Evolutionary conservation across 2,113 vertebrate genomes (phyloP), one percentile per base, ranked within the genome.

Genomic region (Xiphophorus couchianus): DNA sequence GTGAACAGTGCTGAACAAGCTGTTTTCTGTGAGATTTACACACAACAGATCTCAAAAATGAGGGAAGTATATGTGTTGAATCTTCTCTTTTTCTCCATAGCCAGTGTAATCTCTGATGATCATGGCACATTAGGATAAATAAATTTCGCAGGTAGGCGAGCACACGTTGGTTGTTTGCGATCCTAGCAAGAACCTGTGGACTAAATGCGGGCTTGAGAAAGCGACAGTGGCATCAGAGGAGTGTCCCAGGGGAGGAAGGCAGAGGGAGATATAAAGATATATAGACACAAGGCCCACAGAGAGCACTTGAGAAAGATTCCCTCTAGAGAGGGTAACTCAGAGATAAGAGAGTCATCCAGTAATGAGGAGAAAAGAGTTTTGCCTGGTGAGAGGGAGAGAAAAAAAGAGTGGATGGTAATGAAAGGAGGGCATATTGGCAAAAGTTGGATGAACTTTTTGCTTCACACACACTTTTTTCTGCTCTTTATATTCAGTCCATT

Each of bases 1-100:
- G 75, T 72, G 58, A 73, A 75, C 29, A 2, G 17, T 85, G 90
- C 87, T 90, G 86, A 89, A 84, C 86, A 83, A 81, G 66, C 84
- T 75, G 80, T 85, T 88, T 84, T 85, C 81, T 81, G 85, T 77
- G 74, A 62, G 72, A 86, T 74, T 69, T 54, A 62, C 31, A 74
- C 76, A 73, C 61, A 71, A 60, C 76, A 85, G 64, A 80, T 84
- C 77, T 71, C 54, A 51, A 25, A 37, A 44, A 35, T 25, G 66
- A 35, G 44, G 30, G 42, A 51, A 65, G 69, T 44, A 71, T 10
- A 66, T 76, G 48, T 84, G 80, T 73, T 75, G 66, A 77, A 37
- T 71, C 62, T 60, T 69, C 48, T 77, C 67, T 39, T 74, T 69
- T 69, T 66, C 77, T 74, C 76, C 0, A 3, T 30, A 69, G 81